A percentile compares a stretch with the other conserved stretches of the same genome.
Conservation (phyloP, 1,140 invertebrate genomes). For the Drosophila trapezifrons region DNA sequence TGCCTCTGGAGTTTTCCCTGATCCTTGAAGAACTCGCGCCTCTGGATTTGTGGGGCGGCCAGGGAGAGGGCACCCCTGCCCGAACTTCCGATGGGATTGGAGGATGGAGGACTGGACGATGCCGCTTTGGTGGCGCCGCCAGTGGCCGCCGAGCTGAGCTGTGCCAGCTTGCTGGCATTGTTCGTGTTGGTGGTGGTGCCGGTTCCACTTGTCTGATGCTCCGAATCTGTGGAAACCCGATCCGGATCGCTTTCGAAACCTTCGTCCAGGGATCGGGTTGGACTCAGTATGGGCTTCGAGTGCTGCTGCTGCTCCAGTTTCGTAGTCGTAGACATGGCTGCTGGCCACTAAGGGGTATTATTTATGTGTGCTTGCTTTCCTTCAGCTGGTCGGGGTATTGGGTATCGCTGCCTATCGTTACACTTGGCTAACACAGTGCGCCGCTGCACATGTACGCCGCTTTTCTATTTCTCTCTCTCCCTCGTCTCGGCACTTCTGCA, state of each 20-base stretch:
- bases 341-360: conserved; percentile 47
- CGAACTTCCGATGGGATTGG: conserved; percentile 9
- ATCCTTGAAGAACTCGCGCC: conserved; percentile 71
- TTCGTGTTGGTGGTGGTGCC: conserved; percentile 51
- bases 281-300: conserved; percentile 84
- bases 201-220: conserved; percentile 83
- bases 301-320: conserved; percentile 83
- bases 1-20: conserved; percentile 46
- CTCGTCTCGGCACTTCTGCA: conserved; percentile 39
- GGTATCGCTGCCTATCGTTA: conserved; percentile 60
- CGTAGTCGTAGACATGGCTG: conserved; percentile 67
- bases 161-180: conserved; percentile 79
- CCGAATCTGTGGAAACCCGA: conserved; percentile 84
- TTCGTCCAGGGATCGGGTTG: conserved; percentile 84
- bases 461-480: conserved; percentile 59
- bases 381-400: conserved; percentile 40
- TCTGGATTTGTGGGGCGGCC: conserved; percentile 65
- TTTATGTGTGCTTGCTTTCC: conserved; percentile 26
- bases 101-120: conserved; percentile 7
- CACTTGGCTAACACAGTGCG: conserved; percentile 49
- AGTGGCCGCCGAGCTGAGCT: conserved; percentile 79
- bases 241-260: conserved; percentile 85
- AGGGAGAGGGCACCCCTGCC: conserved; percentile 47
- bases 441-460: conserved; percentile 55
- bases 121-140: conserved; percentile 65